Evolutionary conservation across 2,113 vertebrate genomes (phyloP), one percentile per base, ranked within the genome.

Genomic region (Cyanoramphus novaezelandiae): DNA sequence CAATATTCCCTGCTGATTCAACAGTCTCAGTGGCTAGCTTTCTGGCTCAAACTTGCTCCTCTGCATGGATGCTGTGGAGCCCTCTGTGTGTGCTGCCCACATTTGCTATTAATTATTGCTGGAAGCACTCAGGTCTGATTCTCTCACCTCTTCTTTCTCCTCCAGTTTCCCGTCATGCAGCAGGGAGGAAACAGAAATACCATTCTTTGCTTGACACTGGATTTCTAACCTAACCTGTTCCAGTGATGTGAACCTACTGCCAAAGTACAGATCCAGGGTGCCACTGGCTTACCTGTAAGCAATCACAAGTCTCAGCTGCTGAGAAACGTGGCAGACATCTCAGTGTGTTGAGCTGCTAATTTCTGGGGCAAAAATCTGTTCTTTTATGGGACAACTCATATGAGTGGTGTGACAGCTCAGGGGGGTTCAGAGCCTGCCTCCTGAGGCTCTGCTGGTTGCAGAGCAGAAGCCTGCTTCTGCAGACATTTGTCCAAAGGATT

Each of bases 1-100:
- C 86, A 75, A 52, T 93, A 88, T 81, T 84, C 81, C 75, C 49
- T 82, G 71, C 31, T 49, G 86, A 78, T 82, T 82, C 52, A 62
- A 13, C 29, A 47, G 60, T 35, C 72, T 60, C 29, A 0, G 27
- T 28, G 57, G 35, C 72, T 17, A 60, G 68, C 52, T 90, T 53
- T 44, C 23, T 52, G 52, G 10, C 84, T 93, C 69, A 19, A 13
- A 67, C 49, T 17, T 39, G 33, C 76, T 71, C 33, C 27, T 93
- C 78, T 84, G 69, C 21, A 7, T n/a, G 78, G 92, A 70, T 44
- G 63, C 79, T 77, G 63, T 3, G 1, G 76, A 60, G 63, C 15
- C 18, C 44, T 69, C 57, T 21, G 17, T 11, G 8, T 50, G 41
- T 52, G 41, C 20, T 2, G 6, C 35, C 33, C 35, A 57, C 39